Percentiles rank a stretch among this genome's conserved stretches.
Conservation (phyloP, 23 tunicate genomes). For the Aplidium turbinatum region DNA sequence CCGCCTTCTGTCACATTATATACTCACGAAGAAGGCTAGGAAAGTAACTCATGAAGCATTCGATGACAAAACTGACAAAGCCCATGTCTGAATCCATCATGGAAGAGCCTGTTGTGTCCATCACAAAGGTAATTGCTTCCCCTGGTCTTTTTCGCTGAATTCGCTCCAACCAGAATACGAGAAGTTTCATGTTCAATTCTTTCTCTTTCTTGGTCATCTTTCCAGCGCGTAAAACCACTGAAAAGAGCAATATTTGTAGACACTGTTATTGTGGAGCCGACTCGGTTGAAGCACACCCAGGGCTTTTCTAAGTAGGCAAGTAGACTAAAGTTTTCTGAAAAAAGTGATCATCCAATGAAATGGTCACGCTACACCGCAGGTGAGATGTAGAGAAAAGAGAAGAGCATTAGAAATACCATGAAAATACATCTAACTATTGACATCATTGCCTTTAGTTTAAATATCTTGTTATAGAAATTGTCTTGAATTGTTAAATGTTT, state of each 20-base stretch:
- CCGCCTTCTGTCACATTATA: too few relatives aligned
- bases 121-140: conserved; percentile 57
- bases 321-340: too few relatives aligned
- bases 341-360: too few relatives aligned
- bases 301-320: too few relatives aligned
- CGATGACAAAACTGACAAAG: conserved; percentile 65
- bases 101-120: conserved; percentile 71
- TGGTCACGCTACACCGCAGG: too few relatives aligned
- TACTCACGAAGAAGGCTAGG: conserved; percentile 67
- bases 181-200: conserved; percentile 43
- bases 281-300: too few relatives aligned
- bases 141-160: conserved; percentile 82
- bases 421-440: neutral
- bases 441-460: too few relatives aligned
- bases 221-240: conserved; percentile 62
- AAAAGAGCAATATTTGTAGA: neutral
- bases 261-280: too few relatives aligned
- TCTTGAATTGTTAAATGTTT: too few relatives aligned
- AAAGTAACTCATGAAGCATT: conserved; percentile 66
- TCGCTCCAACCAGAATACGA: conserved; percentile 79
- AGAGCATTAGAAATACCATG: neutral
- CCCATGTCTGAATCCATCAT: conserved; percentile 58
- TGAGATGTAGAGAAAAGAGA: too few relatives aligned
- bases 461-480: too few relatives aligned
- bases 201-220: conserved; percentile 61